Evolutionary conservation across 2,888 invertebrate species (phyloP).

Genomic region (Argyresthia goedartella): DNA sequence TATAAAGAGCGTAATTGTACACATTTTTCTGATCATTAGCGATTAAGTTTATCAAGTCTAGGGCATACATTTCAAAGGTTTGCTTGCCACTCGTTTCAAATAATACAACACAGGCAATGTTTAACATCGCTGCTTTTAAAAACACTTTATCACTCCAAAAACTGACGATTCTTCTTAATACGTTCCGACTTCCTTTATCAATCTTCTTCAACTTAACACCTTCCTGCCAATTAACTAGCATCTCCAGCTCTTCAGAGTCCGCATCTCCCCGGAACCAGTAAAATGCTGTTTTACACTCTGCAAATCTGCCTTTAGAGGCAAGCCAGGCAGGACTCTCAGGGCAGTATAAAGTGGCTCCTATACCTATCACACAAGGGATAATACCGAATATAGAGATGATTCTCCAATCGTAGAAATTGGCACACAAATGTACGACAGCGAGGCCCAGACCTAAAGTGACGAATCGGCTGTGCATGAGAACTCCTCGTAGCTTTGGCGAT

Average conservation of each 20-base stretch:
- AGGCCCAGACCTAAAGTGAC: not conserved
- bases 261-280: not conserved
- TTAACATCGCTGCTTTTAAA: not conserved
- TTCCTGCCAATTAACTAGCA: not conserved
- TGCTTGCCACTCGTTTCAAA: not conserved
- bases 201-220: not conserved
- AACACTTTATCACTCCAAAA: not conserved
- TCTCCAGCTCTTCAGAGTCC: not conserved
- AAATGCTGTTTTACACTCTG: not conserved
- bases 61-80: not conserved
- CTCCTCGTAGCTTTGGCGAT: not conserved
- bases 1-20: not conserved
- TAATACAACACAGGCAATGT: not conserved
- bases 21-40: not conserved
- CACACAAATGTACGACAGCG: not conserved
- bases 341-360: not conserved
- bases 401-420: not conserved
- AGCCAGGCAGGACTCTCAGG: slow-evolving; percentile 1
- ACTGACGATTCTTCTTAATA: not conserved
- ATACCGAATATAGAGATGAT: not conserved
- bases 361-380: not conserved
- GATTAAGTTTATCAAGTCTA: not conserved
- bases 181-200: not conserved
- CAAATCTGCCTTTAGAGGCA: not conserved
- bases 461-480: not conserved